Conservation (phyloP, 2,113 vertebrate genomes). For the Amphiprion ocellaris region DNA sequence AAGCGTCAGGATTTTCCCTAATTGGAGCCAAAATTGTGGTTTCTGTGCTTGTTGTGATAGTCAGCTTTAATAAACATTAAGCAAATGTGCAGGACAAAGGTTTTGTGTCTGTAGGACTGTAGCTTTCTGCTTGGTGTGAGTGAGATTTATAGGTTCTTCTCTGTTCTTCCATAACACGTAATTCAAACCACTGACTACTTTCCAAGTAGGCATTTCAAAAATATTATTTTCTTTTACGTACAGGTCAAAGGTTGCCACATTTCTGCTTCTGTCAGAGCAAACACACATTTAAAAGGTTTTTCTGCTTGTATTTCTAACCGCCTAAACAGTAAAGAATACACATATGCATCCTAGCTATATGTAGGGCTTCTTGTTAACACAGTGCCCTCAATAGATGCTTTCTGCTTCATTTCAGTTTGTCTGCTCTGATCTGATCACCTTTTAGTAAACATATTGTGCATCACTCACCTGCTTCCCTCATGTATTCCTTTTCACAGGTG, state of each 20-base stretch:
- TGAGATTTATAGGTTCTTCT: neutral
- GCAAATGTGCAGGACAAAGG: neutral
- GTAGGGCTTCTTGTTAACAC: too few relatives aligned
- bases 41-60: constrained; percentile 27
- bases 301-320: neutral
- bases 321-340: too few relatives aligned
- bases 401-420: neutral
- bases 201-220: neutral
- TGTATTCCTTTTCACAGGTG: constrained; percentile 81
- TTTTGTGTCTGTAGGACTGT: neutral
- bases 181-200: neutral
- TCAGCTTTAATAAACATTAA: constrained; percentile 21
- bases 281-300: neutral
- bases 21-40: constrained; percentile 5
- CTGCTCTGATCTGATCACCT: neutral
- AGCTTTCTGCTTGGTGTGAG: neutral
- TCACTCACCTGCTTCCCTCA: neutral
- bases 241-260: neutral
- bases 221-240: neutral
- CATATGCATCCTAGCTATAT: too few relatives aligned
- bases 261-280: neutral
- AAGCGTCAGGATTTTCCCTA: constrained; percentile 27
- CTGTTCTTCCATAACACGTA: neutral
- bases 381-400: too few relatives aligned
- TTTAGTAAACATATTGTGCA: neutral